A percentile compares a stretch with the other conserved stretches of the same genome.
Evolutionary conservation across 2,888 invertebrate genomes (phyloP).

Genomic region (Glomeris marginata): DNA sequence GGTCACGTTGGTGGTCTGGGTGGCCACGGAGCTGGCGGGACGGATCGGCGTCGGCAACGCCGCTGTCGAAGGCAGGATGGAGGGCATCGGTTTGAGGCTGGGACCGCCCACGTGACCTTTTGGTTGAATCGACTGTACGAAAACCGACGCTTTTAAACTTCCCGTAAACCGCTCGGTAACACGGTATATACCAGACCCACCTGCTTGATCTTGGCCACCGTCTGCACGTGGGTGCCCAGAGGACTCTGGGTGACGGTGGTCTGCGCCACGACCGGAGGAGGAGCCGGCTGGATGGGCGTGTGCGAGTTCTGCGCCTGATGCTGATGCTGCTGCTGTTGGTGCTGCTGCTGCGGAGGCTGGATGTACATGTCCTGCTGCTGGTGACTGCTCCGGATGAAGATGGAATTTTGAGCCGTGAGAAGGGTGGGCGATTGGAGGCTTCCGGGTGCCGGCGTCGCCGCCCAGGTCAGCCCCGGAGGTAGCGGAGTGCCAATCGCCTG

Average conservation of each 20-base stretch:
- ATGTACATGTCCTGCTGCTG: conserved; percentile 77
- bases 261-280: no score
- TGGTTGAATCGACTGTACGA: conserved; percentile 20
- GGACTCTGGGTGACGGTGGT: no score
- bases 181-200: no score
- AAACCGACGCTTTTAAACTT: conserved; percentile 26
- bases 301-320: conserved; percentile 14
- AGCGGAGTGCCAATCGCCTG: conserved; percentile 32
- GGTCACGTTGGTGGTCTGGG: conserved; percentile 47
- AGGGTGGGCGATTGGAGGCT: conserved; percentile 47
- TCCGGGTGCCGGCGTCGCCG: conserved; percentile 27
- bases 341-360: conserved; percentile 61
- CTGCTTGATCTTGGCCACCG: no score
- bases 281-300: conserved; percentile 12
- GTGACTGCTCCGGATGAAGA: conserved; percentile 57
- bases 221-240: no score
- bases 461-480: conserved; percentile 57
- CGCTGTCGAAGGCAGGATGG: conserved; percentile 43
- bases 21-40: conserved; percentile 67
- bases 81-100: conserved; percentile 36
- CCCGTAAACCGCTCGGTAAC: no score
- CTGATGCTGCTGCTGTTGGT: conserved; percentile 48
- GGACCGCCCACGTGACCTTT: conserved; percentile 37
- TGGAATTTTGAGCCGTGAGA: conserved; percentile 55
- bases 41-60: conserved; percentile 42